Evolutionary conservation across 2,797 vertebrate species (phyloP).

Genomic region (Amniataba percoides): DNA sequence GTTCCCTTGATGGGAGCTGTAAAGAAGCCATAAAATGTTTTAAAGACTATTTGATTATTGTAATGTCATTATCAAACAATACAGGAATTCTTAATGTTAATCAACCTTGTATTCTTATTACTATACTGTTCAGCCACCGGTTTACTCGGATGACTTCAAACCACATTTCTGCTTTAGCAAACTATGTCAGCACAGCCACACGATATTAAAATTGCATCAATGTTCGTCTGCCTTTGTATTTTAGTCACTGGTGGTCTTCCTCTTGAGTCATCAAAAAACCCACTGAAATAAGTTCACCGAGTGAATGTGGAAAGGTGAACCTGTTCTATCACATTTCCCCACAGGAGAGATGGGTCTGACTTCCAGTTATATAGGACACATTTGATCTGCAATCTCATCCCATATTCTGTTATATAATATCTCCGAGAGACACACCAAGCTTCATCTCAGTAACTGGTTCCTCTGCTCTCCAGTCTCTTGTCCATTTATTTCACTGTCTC

Average conservation of each 20-base stretch:
- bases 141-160: background rate
- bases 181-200: conserved; percentile 8
- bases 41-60: background rate
- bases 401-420: conserved; percentile 76
- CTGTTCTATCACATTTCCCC: conserved; percentile 55
- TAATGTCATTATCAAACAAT: background rate
- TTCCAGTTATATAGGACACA: conserved; percentile 60
- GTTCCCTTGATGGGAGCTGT: background rate
- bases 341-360: conserved; percentile 48
- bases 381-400: conserved; percentile 73
- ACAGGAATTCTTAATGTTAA: background rate
- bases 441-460: conserved; percentile 66
- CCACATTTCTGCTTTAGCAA: background rate
- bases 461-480: conserved; percentile 66
- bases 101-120: background rate
- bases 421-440: conserved; percentile 46
- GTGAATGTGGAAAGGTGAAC: conserved; percentile 53
- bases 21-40: background rate
- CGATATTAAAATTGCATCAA: conserved; percentile 30
- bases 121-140: background rate
- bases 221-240: conserved; percentile 18
- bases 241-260: conserved; percentile 21
- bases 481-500: conserved; percentile 81
- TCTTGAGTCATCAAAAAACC: conserved; percentile 60
- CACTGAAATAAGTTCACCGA: conserved; percentile 47